Base-by-base conservation (phyloP, 1,140 invertebrate genomes). In the Megathymus violae region DNA sequence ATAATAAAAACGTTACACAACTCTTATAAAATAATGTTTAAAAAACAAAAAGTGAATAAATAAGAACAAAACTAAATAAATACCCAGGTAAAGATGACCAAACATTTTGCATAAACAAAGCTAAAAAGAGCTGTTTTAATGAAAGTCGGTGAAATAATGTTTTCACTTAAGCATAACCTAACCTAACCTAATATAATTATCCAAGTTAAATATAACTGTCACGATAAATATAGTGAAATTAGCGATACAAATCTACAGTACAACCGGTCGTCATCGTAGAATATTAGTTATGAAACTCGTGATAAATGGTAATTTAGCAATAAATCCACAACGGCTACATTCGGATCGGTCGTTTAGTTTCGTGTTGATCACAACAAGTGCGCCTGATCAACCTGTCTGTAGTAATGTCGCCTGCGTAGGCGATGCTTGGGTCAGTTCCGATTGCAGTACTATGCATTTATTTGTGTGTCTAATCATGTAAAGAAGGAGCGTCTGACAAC, bases 321-420 rank as follows among this genome's bases (percentile, higher is more conserved):
- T 54, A 54, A 54, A 54, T 54, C 51, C 27, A 13, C 51, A 54
- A 41, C 17, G 9, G 48, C 47, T 34, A 40, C 17, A 54, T 54
- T 40, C 22, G 36, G 19, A 38, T 1, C 9, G 36, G 14, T 17
- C 50, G 9, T 14, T 25, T 22, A 17, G 27, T 14, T 40, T 9
- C 6, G 34, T n/a, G 27, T 36, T 38, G 48, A 14, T 52, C 51
- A 52, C 40, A 54, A 54, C 51, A 54, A 54, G 38, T 43, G 38
- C 36, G n/a, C 22, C 6, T 10, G 19, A 25, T 15, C 3, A 41
- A 54, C 11, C 19, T 46, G 15, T 13, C 7, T 10, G 1, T 14
- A n/a, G n/a, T n/a, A n/a, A n/a, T 17, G 44, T 47, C 17, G 22
- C 19, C 19, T 15, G 46, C 16, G 46, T 48, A 13, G 46, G 46